Base-by-base conservation (phyloP, 1,140 invertebrate species). In the Trachelipus rathkii region DNA sequence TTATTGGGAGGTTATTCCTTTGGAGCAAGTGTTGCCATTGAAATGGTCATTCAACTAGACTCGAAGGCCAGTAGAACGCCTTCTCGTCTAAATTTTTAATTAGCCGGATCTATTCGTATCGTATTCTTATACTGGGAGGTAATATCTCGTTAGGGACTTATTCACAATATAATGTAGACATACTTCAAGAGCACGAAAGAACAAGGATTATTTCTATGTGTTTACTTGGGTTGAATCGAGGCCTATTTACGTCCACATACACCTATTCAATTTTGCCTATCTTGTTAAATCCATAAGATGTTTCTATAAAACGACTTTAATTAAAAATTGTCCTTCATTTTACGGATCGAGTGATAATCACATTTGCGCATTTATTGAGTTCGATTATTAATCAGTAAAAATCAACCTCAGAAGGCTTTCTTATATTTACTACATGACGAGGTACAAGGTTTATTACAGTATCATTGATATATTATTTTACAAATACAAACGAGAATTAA, bases 71-170 rank as follows among this genome's bases (percentile, higher is more conserved):
- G 92, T 82, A 85, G 86, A 43, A 87, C 89, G 0, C 86, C n/a
- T n/a, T 87, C n/a, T 82, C 83, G n/a, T 68, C 84, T 95, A n/a
- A 89, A n/a, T n/a, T n/a, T 93, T 50, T 87, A 98, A 71, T 86
- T 98, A 66, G 96, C 98, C 86, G 96, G 96, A 21, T 96, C n/a
- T 0, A n/a, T n/a, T n/a, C n/a, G n/a, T n/a, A n/a, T n/a, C n/a
- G n/a, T n/a, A n/a, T n/a, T n/a, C n/a, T n/a, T n/a, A n/a, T n/a
- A n/a, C n/a, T n/a, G n/a, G n/a, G n/a, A n/a, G n/a, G n/a, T n/a
- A n/a, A n/a, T n/a, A n/a, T n/a, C n/a, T n/a, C n/a, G n/a, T n/a
- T n/a, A n/a, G n/a, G n/a, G n/a, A n/a, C n/a, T n/a, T n/a, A n/a
- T n/a, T n/a, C n/a, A n/a, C n/a, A n/a, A n/a, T n/a, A n/a, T n/a